A percentile compares a stretch with the other conserved stretches of the same genome.
phyloP scores from a whole-genome alignment of 1,140 invertebrate species.

The Penaeus indicus region DNA sequence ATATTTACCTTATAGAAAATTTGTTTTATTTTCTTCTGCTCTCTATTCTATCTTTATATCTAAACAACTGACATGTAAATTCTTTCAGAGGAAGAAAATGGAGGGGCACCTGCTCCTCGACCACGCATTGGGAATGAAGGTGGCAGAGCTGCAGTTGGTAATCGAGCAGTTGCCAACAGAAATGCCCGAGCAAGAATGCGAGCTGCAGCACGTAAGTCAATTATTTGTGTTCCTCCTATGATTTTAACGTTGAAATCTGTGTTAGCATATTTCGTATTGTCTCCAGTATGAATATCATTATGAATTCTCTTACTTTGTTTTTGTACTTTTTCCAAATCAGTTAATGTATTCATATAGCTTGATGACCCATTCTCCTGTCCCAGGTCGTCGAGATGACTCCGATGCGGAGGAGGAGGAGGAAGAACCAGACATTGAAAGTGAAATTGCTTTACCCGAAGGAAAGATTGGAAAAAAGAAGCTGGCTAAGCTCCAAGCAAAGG shows the following conservation, averaged over 20 bases:
- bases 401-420: constrained; percentile 70
- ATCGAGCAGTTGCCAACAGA: constrained; percentile 6
- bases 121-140: not conserved
- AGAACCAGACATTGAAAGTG: constrained; percentile 70
- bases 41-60: too few species aligned
- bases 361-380: not conserved
- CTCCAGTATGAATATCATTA: too few species aligned
- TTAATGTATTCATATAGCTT: not conserved
- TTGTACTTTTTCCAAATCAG: too few species aligned
- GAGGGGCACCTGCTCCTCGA: too few species aligned
- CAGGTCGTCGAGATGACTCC: constrained; percentile 64
- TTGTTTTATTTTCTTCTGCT: too few species aligned
- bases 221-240: too few species aligned
- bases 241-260: too few species aligned
- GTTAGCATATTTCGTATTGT: too few species aligned
- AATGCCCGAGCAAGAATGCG: constrained; percentile 29
- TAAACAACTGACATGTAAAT: too few species aligned
- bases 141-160: constrained; percentile 13
- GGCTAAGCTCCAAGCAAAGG: constrained; percentile 92
- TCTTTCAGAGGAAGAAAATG: too few species aligned
- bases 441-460: constrained; percentile 74
- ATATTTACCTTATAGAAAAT: too few species aligned
- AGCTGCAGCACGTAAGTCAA: not conserved
- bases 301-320: too few species aligned
- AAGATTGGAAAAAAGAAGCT: constrained; percentile 95